Evolutionary conservation across 2,888 invertebrate genomes (phyloP), one percentile per base, ranked within the genome.

Genomic region (Lepidonotus clava): DNA sequence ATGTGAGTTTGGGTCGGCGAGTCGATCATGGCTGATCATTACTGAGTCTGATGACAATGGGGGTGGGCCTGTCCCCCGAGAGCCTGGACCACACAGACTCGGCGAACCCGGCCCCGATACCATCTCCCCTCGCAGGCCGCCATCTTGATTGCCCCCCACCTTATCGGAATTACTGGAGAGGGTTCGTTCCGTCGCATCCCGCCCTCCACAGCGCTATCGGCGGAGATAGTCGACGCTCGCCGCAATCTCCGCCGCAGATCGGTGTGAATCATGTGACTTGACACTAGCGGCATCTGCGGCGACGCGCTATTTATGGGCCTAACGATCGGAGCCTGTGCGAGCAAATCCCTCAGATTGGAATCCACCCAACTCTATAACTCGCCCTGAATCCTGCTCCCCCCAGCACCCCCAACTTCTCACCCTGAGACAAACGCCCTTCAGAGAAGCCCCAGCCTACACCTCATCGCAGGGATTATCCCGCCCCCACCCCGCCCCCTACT

Each of bases 241-340:
- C 28, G 34, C 80, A 46, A 80, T 80, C 80, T 8, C 24, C 18
- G 24, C 46, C 28, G 41, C 51, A n/a, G 51, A 80, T 80, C 80
- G 80, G 80, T 80, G 80, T 80, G 80, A 80, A 80, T 80, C 80
- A 80, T 80, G 80, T 80, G 80, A 80, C 28, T 46, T 80, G 80
- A 80, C 80, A 46, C 80, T 41, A 38, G 40, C 71, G 34, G 14
- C 71, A 71, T 71, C n/a, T n/a, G 71, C 71, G 18, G 36, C 6
- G 36, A 11, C 71, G 18, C 34, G 18, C 36, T 71, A 24, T 71
- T 8, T 32, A 36, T 71, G 36, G 56, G 14, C 34, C 71, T 71
- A 11, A 71, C 71, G 71, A 71, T 38, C 71, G 11, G 21, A 71
- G 8, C 38, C 14, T n/a, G 18, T 5, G 24, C 14, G 56, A 46